phyloP scores from a whole-genome alignment of 2,797 vertebrate genomes.

The Ceyx erithaca region DNA sequence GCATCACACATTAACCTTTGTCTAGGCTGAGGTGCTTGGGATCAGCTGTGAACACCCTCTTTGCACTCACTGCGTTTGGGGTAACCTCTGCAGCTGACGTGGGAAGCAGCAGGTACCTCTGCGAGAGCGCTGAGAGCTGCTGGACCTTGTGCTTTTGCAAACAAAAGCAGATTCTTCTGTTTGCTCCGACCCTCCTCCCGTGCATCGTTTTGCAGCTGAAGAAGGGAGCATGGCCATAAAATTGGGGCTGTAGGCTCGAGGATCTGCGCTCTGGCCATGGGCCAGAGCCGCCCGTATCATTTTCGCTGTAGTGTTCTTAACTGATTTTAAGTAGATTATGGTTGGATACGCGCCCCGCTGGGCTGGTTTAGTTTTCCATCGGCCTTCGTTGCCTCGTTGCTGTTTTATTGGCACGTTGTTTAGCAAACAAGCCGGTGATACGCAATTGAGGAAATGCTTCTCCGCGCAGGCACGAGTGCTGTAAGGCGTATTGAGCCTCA shows the following conservation, averaged over 20 bases:
- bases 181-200: fast-evolving
- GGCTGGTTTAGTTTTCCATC: background rate
- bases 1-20: too few species aligned
- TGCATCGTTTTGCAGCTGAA: fast-evolving
- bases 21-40: background rate
- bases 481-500: background rate
- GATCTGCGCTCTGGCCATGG: background rate
- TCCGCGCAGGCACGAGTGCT: background rate
- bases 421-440: background rate
- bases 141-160: fast-evolving
- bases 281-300: conserved; percentile 19
- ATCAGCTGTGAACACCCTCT: fast-evolving
- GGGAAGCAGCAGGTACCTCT: background rate
- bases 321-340: conserved; percentile 58
- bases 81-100: fast-evolving
- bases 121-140: fast-evolving
- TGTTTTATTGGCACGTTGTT: background rate
- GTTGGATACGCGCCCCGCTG: conserved; percentile 16
- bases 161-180: background rate
- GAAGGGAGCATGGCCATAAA: background rate
- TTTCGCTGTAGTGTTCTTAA: conserved; percentile 39
- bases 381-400: background rate
- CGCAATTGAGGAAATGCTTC: background rate
- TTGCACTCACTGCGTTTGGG: fast-evolving
- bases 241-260: fast-evolving